Evolutionary conservation across 1,140 invertebrate species (phyloP).

Genomic region (Drosophila jambulina): DNA sequence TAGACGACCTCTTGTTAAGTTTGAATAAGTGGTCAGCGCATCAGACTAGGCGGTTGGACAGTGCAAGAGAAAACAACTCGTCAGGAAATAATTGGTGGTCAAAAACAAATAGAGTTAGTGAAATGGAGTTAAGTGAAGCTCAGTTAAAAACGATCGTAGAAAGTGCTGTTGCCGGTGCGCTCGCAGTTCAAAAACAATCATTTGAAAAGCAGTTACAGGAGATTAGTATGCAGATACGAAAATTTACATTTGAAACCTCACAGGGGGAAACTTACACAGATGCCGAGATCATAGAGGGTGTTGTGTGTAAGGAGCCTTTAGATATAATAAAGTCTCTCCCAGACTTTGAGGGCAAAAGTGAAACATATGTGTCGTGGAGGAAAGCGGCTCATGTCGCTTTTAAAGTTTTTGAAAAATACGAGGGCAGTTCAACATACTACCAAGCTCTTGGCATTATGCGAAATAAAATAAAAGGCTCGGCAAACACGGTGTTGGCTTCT

Average conservation of each 20-base stretch:
- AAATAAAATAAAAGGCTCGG: conserved; percentile 46
- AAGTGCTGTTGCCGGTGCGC: too few species aligned
- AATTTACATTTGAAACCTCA: conserved; percentile 9
- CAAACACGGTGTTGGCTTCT: conserved; percentile 37
- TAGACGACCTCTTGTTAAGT: too few species aligned
- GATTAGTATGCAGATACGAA: neutral
- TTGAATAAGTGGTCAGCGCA: too few species aligned
- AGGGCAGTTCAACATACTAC: conserved; percentile 36
- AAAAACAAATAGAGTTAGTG: too few species aligned
- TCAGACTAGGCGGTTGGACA: too few species aligned
- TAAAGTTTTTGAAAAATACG: conserved; percentile 18
- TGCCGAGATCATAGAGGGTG: neutral
- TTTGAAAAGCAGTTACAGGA: conserved; percentile 11
- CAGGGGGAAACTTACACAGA: conserved; percentile 11
- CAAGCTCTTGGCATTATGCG: conserved; percentile 46
- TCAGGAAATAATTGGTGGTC: too few species aligned
- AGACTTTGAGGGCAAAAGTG: conserved; percentile 42
- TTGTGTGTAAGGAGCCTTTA: conserved; percentile 11
- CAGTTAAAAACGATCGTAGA: too few species aligned
- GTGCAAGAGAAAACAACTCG: too few species aligned
- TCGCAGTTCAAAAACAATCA: conserved; percentile 20
- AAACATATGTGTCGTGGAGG: conserved; percentile 50
- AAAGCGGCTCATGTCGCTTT: conserved; percentile 46
- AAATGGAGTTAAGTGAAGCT: too few species aligned
- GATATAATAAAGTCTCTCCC: conserved; percentile 51